A percentile compares a stretch with the other conserved stretches of the same genome.
These are phyloP conservation scores for Pristionchus pacificus DNA, from an alignment of 1,140 invertebrate genomes.

Conservation along the genomic window DNA sequence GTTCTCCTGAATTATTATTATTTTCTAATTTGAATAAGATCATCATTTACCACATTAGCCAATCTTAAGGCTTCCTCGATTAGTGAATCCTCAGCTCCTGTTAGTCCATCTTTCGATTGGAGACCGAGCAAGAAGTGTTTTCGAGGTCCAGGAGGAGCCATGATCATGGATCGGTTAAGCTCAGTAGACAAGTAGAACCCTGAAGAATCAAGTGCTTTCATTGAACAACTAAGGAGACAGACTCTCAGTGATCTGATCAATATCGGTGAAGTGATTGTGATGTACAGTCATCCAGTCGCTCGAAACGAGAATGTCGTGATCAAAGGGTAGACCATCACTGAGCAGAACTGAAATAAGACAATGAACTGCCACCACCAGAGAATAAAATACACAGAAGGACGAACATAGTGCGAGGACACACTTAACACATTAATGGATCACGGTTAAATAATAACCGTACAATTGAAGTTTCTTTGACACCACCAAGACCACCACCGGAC, in stretches of 20 bases:
- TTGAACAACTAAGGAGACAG: neutral
- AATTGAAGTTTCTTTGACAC: too few species aligned
- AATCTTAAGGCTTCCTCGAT: neutral
- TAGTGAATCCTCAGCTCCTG: neutral
- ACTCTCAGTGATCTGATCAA: neutral
- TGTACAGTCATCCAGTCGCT: neutral
- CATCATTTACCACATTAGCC: neutral
- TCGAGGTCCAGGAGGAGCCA: too few species aligned
- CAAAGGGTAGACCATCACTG: neutral
- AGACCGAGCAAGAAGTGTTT: neutral
- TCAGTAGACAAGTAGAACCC: neutral
- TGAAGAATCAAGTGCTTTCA: neutral
- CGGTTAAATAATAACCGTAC: too few species aligned
- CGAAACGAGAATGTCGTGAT: neutral
- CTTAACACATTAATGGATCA: too few species aligned
- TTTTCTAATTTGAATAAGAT: too few species aligned
- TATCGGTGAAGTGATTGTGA: neutral
- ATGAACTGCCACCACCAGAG: neutral
- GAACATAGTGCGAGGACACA: too few species aligned
- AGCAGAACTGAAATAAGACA: neutral
- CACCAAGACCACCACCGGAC: too few species aligned
- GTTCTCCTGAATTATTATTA: too few species aligned
- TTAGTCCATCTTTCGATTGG: neutral
- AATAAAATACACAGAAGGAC: too few species aligned
- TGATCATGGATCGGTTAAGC: neutral